These are phyloP conservation scores for Lasius platythorax DNA, from an alignment of 2,888 invertebrate genomes.

Conservation along the genomic window DNA sequence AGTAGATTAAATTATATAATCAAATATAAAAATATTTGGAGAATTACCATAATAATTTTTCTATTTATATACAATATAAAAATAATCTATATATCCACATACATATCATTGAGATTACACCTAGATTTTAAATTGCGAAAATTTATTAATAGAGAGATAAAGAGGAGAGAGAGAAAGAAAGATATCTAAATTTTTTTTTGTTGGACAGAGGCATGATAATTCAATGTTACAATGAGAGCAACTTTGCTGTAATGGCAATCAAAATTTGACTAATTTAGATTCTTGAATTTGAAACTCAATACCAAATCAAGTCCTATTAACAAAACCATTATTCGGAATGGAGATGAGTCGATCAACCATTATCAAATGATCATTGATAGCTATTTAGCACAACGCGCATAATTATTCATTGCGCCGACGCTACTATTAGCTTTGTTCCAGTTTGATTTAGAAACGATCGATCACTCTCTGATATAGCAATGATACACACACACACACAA, in stretches of 20 bases:
- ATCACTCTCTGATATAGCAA: constrained; percentile 34
- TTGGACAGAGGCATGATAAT: not conserved
- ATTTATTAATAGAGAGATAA: not conserved
- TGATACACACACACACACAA: not conserved
- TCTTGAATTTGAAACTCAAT: constrained; percentile 55
- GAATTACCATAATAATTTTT: not conserved
- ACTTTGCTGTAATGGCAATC: not conserved
- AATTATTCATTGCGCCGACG: constrained; percentile 66
- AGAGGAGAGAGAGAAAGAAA: no score
- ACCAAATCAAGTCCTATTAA: constrained; percentile 65
- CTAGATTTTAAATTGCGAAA: not conserved
- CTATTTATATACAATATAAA: not conserved
- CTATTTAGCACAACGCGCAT: constrained; percentile 65
- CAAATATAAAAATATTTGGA: not conserved
- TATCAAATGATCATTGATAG: constrained; percentile 64
- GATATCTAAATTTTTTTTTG: not conserved
- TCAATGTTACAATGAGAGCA: not conserved
- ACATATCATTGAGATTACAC: not conserved
- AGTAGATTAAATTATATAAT: not conserved
- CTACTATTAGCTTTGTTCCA: constrained; percentile 55
- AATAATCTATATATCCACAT: not conserved
- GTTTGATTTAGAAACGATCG: constrained; percentile 63
- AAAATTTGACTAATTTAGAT: not conserved
- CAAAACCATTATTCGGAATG: constrained; percentile 66
- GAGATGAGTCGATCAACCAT: constrained; percentile 59